A percentile compares a stretch with the other conserved stretches of the same genome.
These are phyloP conservation scores for Eurypyga helias DNA, from an alignment of 2,113 vertebrate species.

Conservation along the genomic window DNA sequence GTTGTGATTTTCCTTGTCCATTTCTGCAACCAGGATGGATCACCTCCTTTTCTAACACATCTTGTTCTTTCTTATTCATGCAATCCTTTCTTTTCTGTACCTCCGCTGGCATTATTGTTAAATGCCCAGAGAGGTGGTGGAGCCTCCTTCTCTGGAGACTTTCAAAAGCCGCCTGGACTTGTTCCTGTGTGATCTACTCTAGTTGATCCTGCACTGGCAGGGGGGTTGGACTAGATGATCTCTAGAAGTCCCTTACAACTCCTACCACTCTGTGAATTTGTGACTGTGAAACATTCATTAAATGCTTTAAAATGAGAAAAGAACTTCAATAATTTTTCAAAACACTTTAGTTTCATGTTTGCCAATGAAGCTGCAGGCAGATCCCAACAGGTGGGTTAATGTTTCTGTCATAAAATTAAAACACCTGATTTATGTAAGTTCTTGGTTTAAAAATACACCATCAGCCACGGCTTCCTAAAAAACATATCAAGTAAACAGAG, in stretches of 20 bases:
- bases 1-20: conserved; percentile 23
- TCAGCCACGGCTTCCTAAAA: conserved; percentile 62
- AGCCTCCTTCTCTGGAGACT: too few species aligned
- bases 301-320: conserved; percentile 31
- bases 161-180: too few species aligned
- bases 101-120: not conserved
- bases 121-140: not conserved
- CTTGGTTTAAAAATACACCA: conserved; percentile 52
- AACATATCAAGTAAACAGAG: conserved; percentile 69
- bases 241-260: too few species aligned
- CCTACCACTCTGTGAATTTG: too few species aligned
- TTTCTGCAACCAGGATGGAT: not conserved
- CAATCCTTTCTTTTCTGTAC: not conserved
- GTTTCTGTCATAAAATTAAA: conserved; percentile 74
- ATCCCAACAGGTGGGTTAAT: conserved; percentile 66
- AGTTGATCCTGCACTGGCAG: too few species aligned
- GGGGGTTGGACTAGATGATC: too few species aligned
- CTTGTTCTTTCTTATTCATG: not conserved
- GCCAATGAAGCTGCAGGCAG: conserved; percentile 53
- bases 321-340: conserved; percentile 10
- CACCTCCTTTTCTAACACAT: not conserved
- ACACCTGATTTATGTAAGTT: conserved; percentile 77
- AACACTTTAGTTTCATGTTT: conserved; percentile 60
- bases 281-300: not conserved
- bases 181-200: too few species aligned